These are phyloP conservation scores for Anolis sagrei DNA, from an alignment of 2,113 vertebrate species.

Conservation along the genomic window DNA sequence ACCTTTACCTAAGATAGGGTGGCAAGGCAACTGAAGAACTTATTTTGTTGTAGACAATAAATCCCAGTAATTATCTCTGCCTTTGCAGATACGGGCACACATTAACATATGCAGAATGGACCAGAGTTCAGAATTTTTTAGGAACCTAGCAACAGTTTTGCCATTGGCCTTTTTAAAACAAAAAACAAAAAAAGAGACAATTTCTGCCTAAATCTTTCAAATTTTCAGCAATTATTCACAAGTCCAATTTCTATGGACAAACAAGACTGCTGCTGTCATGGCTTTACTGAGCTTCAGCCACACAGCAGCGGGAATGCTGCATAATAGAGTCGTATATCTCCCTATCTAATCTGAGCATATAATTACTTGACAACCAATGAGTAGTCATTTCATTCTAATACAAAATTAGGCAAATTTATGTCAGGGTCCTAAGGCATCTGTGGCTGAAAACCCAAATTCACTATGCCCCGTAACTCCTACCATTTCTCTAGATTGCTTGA, in stretches of 20 bases:
- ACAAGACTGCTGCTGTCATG: constrained; percentile 9
- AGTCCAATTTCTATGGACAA: constrained; percentile 35
- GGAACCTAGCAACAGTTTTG: too few relatives aligned
- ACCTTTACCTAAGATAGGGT: too few relatives aligned
- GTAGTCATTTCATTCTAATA: constrained; percentile 59
- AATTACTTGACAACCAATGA: constrained; percentile 69
- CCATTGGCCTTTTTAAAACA: constrained; percentile 17
- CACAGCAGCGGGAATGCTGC: constrained; percentile 31
- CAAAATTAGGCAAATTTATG: constrained; percentile 61
- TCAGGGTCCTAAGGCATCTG: constrained; percentile 39
- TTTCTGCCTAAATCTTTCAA: constrained; percentile 32
- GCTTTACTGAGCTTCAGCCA: background rate
- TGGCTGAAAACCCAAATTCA: constrained; percentile 47
- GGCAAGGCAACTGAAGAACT: background rate
- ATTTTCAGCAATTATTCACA: constrained; percentile 13
- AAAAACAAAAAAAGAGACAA: background rate
- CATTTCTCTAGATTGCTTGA: constrained; percentile 1
- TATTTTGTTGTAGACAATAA: background rate
- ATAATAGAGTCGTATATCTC: constrained; percentile 53
- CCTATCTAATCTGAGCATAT: constrained; percentile 60
- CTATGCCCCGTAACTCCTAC: constrained; percentile 25
- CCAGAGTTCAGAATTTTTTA: background rate
- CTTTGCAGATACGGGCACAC: background rate
- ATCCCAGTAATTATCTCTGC: background rate
- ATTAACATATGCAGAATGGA: background rate